Percentiles rank a stretch among this genome's conserved stretches.
Conservation (phyloP, 2,797 vertebrate genomes). For the Poecilia velifera region DNA sequence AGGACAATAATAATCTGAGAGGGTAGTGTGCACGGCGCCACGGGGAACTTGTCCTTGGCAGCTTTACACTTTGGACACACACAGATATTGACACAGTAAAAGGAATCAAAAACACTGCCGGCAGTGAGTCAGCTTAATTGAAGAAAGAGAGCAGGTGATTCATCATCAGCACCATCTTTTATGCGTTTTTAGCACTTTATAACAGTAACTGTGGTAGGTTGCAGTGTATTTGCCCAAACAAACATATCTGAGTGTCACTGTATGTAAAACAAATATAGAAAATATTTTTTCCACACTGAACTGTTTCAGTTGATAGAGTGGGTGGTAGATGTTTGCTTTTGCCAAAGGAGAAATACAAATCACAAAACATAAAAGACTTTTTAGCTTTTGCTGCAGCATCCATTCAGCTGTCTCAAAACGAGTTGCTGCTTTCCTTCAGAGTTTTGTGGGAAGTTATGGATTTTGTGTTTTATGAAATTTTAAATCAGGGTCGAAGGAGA, state of each 20-base stretch:
- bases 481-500: no score
- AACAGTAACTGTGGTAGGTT: slow-evolving; percentile 4
- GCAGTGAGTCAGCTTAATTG: slow-evolving; percentile 22
- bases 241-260: not conserved
- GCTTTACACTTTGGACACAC: slow-evolving; percentile 31
- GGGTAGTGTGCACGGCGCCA: slow-evolving; percentile 33
- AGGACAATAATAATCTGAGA: slow-evolving; percentile 52
- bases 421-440: slow-evolving; percentile 27
- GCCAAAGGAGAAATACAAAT: slow-evolving; percentile 9
- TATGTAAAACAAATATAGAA: not conserved
- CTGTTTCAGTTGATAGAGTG: slow-evolving; percentile 12
- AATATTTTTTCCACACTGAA: not conserved
- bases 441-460: slow-evolving; percentile 21
- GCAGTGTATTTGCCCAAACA: slow-evolving; percentile 14
- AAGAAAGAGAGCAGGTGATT: slow-evolving; percentile 25
- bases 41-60: slow-evolving; percentile 40
- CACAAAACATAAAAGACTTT: slow-evolving; percentile 9
- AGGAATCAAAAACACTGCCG: slow-evolving; percentile 2
- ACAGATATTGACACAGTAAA: not conserved
- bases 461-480: no score
- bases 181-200: slow-evolving; percentile 20
- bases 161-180: slow-evolving; percentile 27
- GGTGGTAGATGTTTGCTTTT: slow-evolving; percentile 8
- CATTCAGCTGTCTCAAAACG: slow-evolving; percentile 19
- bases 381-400: slow-evolving; percentile 20